Base-by-base conservation (phyloP, 92 coral and sea anemone genomes). In the Epizoanthus stellaris region DNA sequence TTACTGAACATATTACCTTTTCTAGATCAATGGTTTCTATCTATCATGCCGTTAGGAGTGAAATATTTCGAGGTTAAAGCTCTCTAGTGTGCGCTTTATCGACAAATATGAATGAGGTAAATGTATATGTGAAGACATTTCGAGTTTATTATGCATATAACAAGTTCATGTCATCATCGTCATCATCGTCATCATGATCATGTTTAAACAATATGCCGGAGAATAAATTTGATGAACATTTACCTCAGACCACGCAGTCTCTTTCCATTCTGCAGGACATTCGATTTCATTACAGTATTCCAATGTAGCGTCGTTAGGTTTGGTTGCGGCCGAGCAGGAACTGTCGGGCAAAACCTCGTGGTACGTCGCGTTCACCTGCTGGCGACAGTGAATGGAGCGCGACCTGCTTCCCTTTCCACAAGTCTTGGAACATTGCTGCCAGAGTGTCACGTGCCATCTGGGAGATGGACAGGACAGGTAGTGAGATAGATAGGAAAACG, bases 351-450 rank as follows among this genome's bases (percentile, higher is more conserved):
- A 21, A 0, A 74, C 21, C 15, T 75, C 74, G 45, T 86, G 59
- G 21, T 69, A 58, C 3, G 93, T 70, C 12, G 86, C 80, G 62
- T 81, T 90, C 36, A 79, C 53, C 58, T 86, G 16, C 63, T 67
- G 75, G 6, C 87, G 85, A 47, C 96, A 93, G 62, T 77, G 70
- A 15, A 93, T 67, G 4, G 38, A 19, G 4, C 94, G 85, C 21
- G 85, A 54, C 45, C 86, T 94, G 77, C 57, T 67, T 21, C 96
- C 96, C 36, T 76, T 82, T 1, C 96, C 96, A 77, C 96, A 93
- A 3, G 85, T 73, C 73, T 75, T 87, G 57, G 96, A 88, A 34
- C 96, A 93, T 14, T 68, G 68, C 45, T 60, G 77, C 96, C 96
- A 93, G 12, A 67, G 38, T 16, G 96, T 82, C 12, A 90, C 75